Conservation (phyloP, 2,888 invertebrate genomes). For the Strigamia maritima region DNA sequence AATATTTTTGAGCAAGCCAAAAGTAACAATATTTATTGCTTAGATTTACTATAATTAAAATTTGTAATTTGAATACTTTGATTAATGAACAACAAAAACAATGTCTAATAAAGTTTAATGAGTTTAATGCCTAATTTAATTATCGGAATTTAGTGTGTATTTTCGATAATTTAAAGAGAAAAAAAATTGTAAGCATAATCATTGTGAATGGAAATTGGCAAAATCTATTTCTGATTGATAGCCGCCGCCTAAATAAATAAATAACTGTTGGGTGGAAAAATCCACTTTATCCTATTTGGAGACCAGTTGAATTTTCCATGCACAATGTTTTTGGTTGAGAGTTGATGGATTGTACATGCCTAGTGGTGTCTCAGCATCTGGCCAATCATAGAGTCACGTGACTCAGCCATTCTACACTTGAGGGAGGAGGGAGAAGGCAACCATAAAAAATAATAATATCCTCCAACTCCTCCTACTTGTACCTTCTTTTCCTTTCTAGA, state of each 20-base stretch:
- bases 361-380: slow-evolving; percentile 29
- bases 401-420: slow-evolving; percentile 29
- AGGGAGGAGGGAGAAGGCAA: slow-evolving; percentile 24
- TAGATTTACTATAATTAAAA: no score
- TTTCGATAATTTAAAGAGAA: background rate
- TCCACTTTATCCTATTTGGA: background rate
- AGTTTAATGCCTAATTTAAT: no score
- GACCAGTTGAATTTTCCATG: slow-evolving; percentile 11
- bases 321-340: background rate
- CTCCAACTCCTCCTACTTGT: slow-evolving; percentile 24
- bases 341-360: slow-evolving; percentile 27
- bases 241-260: background rate
- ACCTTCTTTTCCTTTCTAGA: slow-evolving; percentile 22
- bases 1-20: no score
- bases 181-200: background rate
- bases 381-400: slow-evolving; percentile 27
- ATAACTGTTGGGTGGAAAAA: background rate
- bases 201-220: background rate
- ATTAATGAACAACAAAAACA: no score
- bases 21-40: no score
- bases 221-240: background rate
- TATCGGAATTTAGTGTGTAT: background rate
- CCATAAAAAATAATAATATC: slow-evolving; percentile 29
- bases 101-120: no score
- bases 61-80: no score